Percentiles rank a stretch among this genome's conserved stretches.
These are phyloP conservation scores for Macrostomum cliftonense DNA, from an alignment of 2,888 invertebrate genomes.

Conservation along the genomic window DNA sequence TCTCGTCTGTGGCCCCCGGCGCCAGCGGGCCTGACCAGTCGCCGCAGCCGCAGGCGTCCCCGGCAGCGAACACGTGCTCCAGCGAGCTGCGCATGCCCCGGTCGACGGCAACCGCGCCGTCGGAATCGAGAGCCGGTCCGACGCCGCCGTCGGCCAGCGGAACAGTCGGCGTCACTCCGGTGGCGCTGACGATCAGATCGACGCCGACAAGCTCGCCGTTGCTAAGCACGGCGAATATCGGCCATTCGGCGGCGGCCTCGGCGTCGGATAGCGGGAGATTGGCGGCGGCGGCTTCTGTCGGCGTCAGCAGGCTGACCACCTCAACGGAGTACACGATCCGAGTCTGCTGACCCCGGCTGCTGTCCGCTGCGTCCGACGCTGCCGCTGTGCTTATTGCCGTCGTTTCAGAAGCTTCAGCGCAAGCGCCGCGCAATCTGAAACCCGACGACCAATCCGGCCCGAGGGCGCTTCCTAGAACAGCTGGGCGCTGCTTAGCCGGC, in stretches of 20 bases:
- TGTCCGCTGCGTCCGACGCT: constrained; percentile 13
- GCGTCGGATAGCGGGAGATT: not conserved
- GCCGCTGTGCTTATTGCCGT: not conserved
- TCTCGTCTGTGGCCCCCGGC: constrained; percentile 72
- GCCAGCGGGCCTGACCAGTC: constrained; percentile 46
- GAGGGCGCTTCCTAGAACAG: constrained; percentile 58
- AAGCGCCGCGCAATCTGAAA: constrained; percentile 46
- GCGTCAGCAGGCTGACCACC: constrained; percentile 1
- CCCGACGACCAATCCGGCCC: constrained; percentile 86
- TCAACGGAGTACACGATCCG: constrained; percentile 7
- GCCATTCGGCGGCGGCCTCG: constrained; percentile 39
- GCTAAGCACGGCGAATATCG: constrained; percentile 53
- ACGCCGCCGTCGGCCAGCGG: constrained; percentile 3
- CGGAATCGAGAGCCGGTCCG: constrained; percentile 34
- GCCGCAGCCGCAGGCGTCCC: constrained; percentile 66
- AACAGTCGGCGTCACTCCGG: constrained; percentile 53
- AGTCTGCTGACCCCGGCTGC: no score
- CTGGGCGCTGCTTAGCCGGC: not conserved
- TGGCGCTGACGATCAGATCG: constrained; percentile 83
- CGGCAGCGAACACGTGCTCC: constrained; percentile 68
- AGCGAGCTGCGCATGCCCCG: constrained; percentile 63
- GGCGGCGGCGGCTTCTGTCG: constrained; percentile 1
- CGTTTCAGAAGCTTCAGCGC: constrained; percentile 5
- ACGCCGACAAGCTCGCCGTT: constrained; percentile 54
- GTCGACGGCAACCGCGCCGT: constrained; percentile 69